Conservation (phyloP, 2,113 vertebrate species). For the Pelecanus crispus region DNA sequence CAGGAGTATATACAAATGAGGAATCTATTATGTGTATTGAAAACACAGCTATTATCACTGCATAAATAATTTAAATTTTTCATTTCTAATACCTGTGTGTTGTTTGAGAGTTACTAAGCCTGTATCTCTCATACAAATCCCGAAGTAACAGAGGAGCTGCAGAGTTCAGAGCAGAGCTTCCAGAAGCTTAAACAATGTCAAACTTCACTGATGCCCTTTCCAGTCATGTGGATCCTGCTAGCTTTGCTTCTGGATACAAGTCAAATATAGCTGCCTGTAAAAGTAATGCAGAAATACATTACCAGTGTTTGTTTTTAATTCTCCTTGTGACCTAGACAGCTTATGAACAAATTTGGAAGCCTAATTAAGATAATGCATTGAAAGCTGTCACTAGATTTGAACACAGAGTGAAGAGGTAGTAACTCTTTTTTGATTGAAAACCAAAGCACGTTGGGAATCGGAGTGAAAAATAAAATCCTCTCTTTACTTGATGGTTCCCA, state of each 20-base stretch:
- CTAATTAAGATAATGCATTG: constrained; percentile 10
- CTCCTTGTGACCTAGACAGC: background rate
- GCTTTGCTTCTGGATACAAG: constrained; percentile 3
- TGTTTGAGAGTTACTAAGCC: background rate
- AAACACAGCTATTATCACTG: background rate
- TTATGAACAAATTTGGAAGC: constrained; percentile 10
- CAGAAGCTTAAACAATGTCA: constrained; percentile 19
- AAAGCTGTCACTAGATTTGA: background rate
- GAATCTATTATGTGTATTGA: background rate
- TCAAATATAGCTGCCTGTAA: background rate
- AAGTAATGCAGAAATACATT: constrained; percentile 1
- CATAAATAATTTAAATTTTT: background rate
- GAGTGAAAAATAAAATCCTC: background rate
- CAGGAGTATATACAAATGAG: background rate
- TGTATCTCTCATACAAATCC: background rate
- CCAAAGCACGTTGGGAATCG: background rate
- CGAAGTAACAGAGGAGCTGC: background rate
- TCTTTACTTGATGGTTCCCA: background rate
- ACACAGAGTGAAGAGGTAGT: background rate
- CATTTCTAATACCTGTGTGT: background rate
- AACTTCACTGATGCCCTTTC: constrained; percentile 25
- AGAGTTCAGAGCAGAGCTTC: background rate
- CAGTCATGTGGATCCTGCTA: background rate
- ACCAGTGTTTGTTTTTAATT: constrained; percentile 32
- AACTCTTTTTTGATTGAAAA: background rate